phyloP scores from a whole-genome alignment of 1,140 invertebrate species.

The Bathynomus jamesi region DNA sequence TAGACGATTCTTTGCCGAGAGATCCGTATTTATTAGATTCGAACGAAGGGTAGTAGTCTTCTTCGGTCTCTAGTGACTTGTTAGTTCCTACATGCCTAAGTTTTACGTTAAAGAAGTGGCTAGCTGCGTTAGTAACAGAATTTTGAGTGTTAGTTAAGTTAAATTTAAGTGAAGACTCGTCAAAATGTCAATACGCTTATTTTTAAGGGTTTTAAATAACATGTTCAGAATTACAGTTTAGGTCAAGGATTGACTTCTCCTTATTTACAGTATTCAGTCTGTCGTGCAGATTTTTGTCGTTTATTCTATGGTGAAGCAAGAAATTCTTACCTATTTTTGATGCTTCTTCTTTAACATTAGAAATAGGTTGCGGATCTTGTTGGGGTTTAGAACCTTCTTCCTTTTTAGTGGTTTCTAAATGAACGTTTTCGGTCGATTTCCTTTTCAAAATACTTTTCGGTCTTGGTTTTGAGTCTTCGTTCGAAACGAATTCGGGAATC shows the following conservation, averaged over 20 bases:
- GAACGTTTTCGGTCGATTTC: constrained; percentile 30
- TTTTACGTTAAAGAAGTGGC: constrained; percentile 31
- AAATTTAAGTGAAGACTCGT: no score
- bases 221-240: neutral
- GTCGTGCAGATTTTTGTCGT: neutral
- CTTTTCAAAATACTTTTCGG: constrained; percentile 36
- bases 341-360: neutral
- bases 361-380: neutral
- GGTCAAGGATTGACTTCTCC: neutral
- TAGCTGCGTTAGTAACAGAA: constrained; percentile 9
- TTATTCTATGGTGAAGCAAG: neutral
- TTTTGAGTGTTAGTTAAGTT: constrained; percentile 1
- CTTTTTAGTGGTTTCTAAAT: constrained; percentile 23
- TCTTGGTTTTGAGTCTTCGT: constrained; percentile 19
- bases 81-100: constrained; percentile 26
- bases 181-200: no score
- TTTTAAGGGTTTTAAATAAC: no score
- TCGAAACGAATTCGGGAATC: constrained; percentile 28
- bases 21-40: constrained; percentile 2
- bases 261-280: neutral
- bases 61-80: constrained; percentile 8
- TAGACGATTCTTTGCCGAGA: neutral
- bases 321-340: neutral
- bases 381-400: constrained; percentile 18
- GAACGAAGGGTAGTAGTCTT: constrained; percentile 23